These are phyloP conservation scores for Etia nguti DNA, from an alignment of 2,113 vertebrate genomes.

Conservation along the genomic window DNA sequence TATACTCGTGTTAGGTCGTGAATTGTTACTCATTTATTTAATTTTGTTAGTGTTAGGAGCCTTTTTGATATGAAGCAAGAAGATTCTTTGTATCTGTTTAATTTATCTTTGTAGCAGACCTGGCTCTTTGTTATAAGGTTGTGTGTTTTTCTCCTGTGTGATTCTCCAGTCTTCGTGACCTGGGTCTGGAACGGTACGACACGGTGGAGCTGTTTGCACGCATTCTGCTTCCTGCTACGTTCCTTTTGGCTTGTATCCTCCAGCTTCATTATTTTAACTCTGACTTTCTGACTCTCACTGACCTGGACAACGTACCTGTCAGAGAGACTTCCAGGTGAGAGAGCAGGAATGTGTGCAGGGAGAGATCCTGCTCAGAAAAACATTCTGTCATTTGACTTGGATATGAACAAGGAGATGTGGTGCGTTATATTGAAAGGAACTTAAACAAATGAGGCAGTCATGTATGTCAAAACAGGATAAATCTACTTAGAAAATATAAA, in stretches of 20 bases:
- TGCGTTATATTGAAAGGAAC: background rate
- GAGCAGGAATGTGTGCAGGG: background rate
- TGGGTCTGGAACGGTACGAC: slow-evolving; percentile 71
- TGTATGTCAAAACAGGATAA: background rate
- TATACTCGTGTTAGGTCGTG: background rate
- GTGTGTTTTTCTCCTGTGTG: background rate
- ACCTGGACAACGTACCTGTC: slow-evolving; percentile 63
- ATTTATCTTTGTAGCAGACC: background rate
- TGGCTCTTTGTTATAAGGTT: background rate
- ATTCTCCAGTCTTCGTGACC: slow-evolving; percentile 64
- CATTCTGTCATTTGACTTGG: background rate
- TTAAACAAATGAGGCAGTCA: background rate
- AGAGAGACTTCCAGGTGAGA: slow-evolving; percentile 56
- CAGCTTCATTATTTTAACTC: slow-evolving; percentile 76
- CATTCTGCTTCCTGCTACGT: slow-evolving; percentile 70
- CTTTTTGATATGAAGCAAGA: background rate
- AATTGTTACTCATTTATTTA: background rate
- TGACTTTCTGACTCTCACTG: slow-evolving; percentile 73
- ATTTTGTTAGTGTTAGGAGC: background rate
- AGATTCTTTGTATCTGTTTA: background rate
- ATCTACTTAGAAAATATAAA: background rate
- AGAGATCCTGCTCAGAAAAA: background rate
- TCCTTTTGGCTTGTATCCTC: slow-evolving; percentile 75
- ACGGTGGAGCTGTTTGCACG: slow-evolving; percentile 69
- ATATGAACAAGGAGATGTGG: background rate